Evolutionary conservation across 2,888 invertebrate genomes (phyloP).

Genomic region (Pterostichus niger): DNA sequence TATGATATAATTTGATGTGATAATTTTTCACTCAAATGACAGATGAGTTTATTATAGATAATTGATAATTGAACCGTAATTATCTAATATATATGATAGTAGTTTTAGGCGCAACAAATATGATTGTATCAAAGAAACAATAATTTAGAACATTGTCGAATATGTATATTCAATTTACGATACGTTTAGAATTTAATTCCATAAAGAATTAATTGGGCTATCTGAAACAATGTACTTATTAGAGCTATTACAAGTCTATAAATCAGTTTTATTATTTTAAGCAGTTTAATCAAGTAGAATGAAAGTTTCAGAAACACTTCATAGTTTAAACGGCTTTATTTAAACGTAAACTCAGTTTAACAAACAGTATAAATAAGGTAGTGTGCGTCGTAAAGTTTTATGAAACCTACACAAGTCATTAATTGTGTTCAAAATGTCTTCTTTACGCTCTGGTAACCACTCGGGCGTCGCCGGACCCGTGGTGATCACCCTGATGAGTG

Average conservation of each 20-base stretch:
- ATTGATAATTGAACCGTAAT: too few relatives aligned
- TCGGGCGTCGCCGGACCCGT: background rate
- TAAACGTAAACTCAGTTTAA: slow-evolving; percentile 47
- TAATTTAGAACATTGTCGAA: too few relatives aligned
- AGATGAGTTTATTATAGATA: too few relatives aligned
- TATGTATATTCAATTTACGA: too few relatives aligned
- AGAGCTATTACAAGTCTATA: slow-evolving; percentile 26
- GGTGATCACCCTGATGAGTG: background rate
- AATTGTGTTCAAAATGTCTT: slow-evolving; percentile 58
- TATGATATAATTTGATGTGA: too few relatives aligned
- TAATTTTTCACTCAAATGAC: too few relatives aligned
- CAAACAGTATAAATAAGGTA: slow-evolving; percentile 53
- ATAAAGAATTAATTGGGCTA: slow-evolving; percentile 23
- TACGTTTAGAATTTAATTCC: background rate
- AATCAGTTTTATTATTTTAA: slow-evolving; percentile 46
- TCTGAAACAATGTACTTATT: slow-evolving; percentile 44
- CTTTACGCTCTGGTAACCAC: slow-evolving; percentile 36
- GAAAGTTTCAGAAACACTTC: slow-evolving; percentile 17
- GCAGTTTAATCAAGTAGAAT: slow-evolving; percentile 52
- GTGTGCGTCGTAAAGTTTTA: slow-evolving; percentile 55
- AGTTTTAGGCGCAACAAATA: too few relatives aligned
- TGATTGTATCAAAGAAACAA: too few relatives aligned
- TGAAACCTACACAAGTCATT: slow-evolving; percentile 55
- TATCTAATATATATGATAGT: too few relatives aligned
- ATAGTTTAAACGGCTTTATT: slow-evolving; percentile 38